Base-by-base conservation (phyloP, 2,113 vertebrate species). In the Marmota monax region DNA sequence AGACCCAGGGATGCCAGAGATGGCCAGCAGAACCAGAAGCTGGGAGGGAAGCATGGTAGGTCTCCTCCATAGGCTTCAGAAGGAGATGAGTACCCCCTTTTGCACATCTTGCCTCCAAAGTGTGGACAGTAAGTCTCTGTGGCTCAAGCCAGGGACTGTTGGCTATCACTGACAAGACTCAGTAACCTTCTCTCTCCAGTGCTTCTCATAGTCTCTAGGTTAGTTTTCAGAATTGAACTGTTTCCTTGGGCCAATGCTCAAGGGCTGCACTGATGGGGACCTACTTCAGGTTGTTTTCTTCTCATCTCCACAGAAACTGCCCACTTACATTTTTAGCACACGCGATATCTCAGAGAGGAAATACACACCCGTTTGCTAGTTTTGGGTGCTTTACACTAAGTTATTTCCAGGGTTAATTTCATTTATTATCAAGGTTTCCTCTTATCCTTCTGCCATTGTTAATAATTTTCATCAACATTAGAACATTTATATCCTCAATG, bases 21-120 rank as follows among this genome's bases (percentile, higher is more conserved):
- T 13, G 10, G 18, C 39, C 29, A 45, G 14, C 22, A 61, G 84
- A 2, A 4, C 17, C 7, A 3, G 58, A 34, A 77, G 6, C n/a
- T 0, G 0, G 25, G 13, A 29, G 25, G 4, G 11, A 42, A 18
- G 18, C 2, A 0, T 2, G 32, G 18, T 17, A 3, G 11, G 32
- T 51, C 29, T 51, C 29, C 14, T 42, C 29, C 12, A 1, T 3
- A 13, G 42, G 48, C 16, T 1, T 10, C 65, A 56, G 58, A 11
- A 63, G 5, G 22, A n/a, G 3, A 20, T 5, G 37, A 27, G 10
- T 2, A 14, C 22, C 6, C 7, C 7, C 65, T 16, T 29, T 45
- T 65, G 84, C 25, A 88, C 27, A 29, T 56, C 53, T 8, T 14
- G 48, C 9, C 17, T 45, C 45, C 76, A 56, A n/a, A 20, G 25